phyloP scores from a whole-genome alignment of 2,113 vertebrate genomes.

The Typhlomys cinereus region DNA sequence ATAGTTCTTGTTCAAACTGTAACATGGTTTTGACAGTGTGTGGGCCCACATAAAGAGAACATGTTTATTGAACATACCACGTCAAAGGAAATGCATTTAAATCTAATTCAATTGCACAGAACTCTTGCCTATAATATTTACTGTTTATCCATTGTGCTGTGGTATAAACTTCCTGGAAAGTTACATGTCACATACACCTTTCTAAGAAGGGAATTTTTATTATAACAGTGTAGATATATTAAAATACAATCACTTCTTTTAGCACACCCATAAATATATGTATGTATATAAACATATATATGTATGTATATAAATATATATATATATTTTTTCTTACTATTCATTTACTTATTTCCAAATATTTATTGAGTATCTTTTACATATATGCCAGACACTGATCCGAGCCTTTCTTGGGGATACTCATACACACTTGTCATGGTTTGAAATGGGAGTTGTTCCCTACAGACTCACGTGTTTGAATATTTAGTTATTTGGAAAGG shows the following conservation, averaged over 20 bases:
- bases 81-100: conserved; percentile 30
- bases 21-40: not conserved
- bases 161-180: conserved; percentile 1
- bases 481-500: too few relatives aligned
- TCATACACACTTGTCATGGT: too few relatives aligned
- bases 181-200: not conserved
- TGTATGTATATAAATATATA: too few relatives aligned
- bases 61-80: not conserved
- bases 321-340: not conserved
- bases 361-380: not conserved
- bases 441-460: too few relatives aligned
- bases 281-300: too few relatives aligned
- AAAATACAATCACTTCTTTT: conserved; percentile 5
- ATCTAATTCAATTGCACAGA: not conserved
- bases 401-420: not conserved
- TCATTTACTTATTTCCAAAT: not conserved
- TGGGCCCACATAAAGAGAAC: not conserved
- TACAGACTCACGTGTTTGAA: too few relatives aligned
- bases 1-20: not conserved
- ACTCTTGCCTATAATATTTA: not conserved
- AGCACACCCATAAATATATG: not conserved
- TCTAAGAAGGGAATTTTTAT: not conserved
- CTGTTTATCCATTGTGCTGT: not conserved
- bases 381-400: not conserved
- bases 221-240: not conserved